Evolutionary conservation across 1,140 invertebrate genomes (phyloP), one percentile per base, ranked within the genome.

Genomic region (Papilio aristodemus): DNA sequence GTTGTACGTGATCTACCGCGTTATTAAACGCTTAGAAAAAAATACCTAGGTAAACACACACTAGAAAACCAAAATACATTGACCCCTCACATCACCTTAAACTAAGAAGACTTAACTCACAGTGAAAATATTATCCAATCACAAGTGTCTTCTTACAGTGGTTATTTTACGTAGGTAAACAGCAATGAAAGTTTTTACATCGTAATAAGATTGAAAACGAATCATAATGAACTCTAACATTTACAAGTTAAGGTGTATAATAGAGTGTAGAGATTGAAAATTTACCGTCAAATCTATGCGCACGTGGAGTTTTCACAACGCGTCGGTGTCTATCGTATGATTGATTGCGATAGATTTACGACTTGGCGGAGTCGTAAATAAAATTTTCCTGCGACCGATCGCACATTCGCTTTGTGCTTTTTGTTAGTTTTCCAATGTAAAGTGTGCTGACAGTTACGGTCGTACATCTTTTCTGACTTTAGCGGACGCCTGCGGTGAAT

Each of bases 281-380:
- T 66, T 66, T 46, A 66, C 22, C 41, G 63, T 32, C 63, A 66
- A 66, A 66, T 66, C 63, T 66, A 6, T 43, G 8, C 22, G 63
- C 39, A 46, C 43, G 11, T 66, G 22, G 22, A 46, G 22, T 46
- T 66, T 66, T 66, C 63, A 46, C 41, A 66, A 66, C 62, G 41
- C 36, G 41, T 66, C 63, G 43, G 41, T 66, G 63, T 66, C 63
- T 9, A 66, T 66, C 14, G 63, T 8, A 66, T 66, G 63, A 66
- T 66, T 66, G 63, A 66, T 66, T 46, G 63, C 63, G 63, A 66
- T 66, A 66, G 63, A 66, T 66, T 66, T 66, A 66, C 63, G 63
- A 46, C 63, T 66, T 36, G 22, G 63, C 25, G 13, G 50, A 27
- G 63, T 64, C 62, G 62, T 64, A 64, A 64, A 64, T 64, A 64